These are phyloP conservation scores for Reticulitermes lucifugus DNA, from an alignment of 2,888 invertebrate species.

Conservation along the genomic window DNA sequence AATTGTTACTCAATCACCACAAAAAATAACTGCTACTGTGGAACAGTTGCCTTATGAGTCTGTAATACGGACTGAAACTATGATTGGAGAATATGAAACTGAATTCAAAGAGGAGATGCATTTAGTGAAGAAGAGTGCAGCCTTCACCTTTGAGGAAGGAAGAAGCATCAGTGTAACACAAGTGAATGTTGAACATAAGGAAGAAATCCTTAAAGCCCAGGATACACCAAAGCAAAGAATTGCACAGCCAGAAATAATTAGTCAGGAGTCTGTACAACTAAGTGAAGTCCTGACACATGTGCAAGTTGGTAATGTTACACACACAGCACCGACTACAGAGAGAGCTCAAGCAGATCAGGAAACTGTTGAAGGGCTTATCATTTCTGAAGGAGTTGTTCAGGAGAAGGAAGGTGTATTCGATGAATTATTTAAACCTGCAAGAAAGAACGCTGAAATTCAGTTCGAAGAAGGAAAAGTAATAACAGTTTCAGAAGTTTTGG, in stretches of 20 bases:
- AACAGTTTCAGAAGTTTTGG: slow-evolving; percentile 56
- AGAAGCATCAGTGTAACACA: slow-evolving; percentile 62
- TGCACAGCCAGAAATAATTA: slow-evolving; percentile 56
- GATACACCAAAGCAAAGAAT: slow-evolving; percentile 54
- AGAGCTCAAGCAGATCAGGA: slow-evolving; percentile 50
- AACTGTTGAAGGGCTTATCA: slow-evolving; percentile 49
- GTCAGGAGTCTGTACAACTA: slow-evolving; percentile 57
- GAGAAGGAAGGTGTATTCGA: slow-evolving; percentile 60
- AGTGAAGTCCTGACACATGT: slow-evolving; percentile 55
- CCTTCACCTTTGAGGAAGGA: slow-evolving; percentile 62
- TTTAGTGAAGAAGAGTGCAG: slow-evolving; percentile 61
- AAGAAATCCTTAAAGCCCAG: slow-evolving; percentile 61
- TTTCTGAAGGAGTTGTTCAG: slow-evolving; percentile 52
- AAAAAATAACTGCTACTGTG: slow-evolving; percentile 57
- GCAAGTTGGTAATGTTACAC: slow-evolving; percentile 48
- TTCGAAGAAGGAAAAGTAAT: slow-evolving; percentile 57
- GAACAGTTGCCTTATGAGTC: slow-evolving; percentile 64
- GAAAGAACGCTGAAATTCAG: slow-evolving; percentile 54
- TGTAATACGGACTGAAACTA: slow-evolving; percentile 62
- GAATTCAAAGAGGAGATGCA: slow-evolving; percentile 59
- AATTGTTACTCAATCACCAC: slow-evolving; percentile 57
- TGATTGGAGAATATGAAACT: slow-evolving; percentile 65
- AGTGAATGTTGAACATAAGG: slow-evolving; percentile 64
- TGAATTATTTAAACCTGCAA: slow-evolving; percentile 54
- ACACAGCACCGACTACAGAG: slow-evolving; percentile 48